phyloP scores from a whole-genome alignment of 2,797 vertebrate genomes.

The Hydrocynus forskahlii region DNA sequence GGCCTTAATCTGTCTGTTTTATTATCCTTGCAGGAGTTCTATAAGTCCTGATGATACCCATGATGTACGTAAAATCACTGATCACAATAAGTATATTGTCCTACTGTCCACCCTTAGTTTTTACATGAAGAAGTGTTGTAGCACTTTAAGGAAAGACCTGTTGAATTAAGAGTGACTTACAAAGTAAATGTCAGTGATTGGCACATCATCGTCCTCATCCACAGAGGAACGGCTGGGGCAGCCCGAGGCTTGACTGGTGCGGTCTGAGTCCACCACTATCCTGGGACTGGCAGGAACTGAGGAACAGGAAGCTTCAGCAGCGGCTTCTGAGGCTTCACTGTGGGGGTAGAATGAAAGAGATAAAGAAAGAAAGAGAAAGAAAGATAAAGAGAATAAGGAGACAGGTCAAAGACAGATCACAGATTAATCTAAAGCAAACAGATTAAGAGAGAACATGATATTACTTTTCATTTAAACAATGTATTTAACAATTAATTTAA shows the following conservation, averaged over 20 bases:
- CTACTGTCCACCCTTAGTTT: background rate
- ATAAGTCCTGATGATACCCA: background rate
- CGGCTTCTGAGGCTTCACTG: conserved; percentile 70
- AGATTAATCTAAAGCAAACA: background rate
- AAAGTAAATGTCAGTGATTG: conserved; percentile 94
- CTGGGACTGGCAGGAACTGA: conserved; percentile 70
- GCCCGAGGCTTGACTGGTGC: conserved; percentile 88
- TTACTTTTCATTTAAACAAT: no score
- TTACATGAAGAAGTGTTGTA: background rate
- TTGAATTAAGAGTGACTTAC: conserved; percentile 77
- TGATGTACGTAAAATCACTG: background rate
- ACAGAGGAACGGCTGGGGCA: conserved; percentile 92
- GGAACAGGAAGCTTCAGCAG: conserved; percentile 55
- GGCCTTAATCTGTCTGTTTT: no score
- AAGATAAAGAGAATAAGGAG: background rate
- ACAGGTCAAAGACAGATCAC: background rate
- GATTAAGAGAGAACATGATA: background rate
- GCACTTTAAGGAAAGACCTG: no score
- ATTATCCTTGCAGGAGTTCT: no score
- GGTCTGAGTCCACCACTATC: conserved; percentile 78
- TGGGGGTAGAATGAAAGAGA: background rate
- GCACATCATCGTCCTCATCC: conserved; percentile 89
- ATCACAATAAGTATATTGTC: background rate
- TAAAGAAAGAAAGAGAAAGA: conserved; percentile 10
- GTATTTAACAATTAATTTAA: no score